A percentile compares a stretch with the other conserved stretches of the same genome.
These are phyloP conservation scores for Asbolus verrucosus DNA, from an alignment of 1,140 invertebrate species.

Conservation along the genomic window DNA sequence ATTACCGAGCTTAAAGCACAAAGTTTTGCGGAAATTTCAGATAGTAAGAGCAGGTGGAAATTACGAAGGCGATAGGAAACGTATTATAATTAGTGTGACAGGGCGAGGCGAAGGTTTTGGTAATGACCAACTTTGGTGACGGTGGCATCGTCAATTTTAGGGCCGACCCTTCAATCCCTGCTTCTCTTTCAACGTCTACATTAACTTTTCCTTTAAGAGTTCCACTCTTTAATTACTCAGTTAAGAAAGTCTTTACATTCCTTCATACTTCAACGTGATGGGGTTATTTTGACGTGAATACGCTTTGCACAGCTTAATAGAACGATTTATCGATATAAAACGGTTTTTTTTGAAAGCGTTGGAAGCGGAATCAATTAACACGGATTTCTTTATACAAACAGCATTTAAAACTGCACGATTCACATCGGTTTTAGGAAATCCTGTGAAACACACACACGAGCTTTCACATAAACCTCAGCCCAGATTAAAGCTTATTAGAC, in stretches of 20 bases:
- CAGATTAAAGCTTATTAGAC: constrained; percentile 29
- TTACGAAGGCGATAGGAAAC: constrained; percentile 18
- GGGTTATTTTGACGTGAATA: constrained; percentile 24
- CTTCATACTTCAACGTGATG: neutral
- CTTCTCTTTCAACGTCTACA: constrained; percentile 34
- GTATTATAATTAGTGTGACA: constrained; percentile 31
- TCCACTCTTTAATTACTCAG: constrained; percentile 24
- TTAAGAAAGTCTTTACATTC: constrained; percentile 32
- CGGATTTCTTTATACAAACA: constrained; percentile 19
- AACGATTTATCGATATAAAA: constrained; percentile 10
- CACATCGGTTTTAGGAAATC: constrained; percentile 28
- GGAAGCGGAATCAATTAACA: constrained; percentile 21
- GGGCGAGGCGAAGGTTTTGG: constrained; percentile 27
- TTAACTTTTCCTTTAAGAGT: constrained; percentile 29
- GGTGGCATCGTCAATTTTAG: constrained; percentile 29
- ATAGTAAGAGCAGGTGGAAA: constrained; percentile 28
- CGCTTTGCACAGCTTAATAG: constrained; percentile 15
- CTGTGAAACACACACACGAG: constrained; percentile 9
- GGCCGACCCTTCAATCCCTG: constrained; percentile 10
- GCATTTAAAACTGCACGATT: constrained; percentile 11
- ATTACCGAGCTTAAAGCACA: no score
- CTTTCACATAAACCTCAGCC: constrained; percentile 10
- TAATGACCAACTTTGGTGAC: constrained; percentile 28
- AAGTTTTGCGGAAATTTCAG: no score
- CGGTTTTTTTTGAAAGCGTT: neutral